Percentiles rank a stretch among this genome's conserved stretches.
Conservation (phyloP, 2,797 vertebrate species). For the Cygnus olor region DNA sequence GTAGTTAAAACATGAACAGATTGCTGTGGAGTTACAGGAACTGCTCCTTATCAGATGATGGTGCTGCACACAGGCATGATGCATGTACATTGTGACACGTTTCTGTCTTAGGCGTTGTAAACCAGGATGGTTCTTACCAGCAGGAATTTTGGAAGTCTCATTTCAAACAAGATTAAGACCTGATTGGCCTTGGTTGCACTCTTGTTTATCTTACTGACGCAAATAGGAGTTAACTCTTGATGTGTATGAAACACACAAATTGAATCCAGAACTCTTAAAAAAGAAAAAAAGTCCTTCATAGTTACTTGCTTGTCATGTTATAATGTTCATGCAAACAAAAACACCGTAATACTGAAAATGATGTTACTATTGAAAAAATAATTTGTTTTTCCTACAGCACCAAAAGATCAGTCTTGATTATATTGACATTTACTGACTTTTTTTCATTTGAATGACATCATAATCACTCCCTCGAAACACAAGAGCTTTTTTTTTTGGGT, state of each 20-base stretch:
- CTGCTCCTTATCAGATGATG: background rate
- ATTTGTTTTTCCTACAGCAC: background rate
- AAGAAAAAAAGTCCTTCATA: background rate
- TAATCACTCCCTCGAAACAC: background rate
- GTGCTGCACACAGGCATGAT: fast-evolving
- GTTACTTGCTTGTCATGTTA: background rate
- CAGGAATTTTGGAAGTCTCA: background rate
- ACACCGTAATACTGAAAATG: background rate
- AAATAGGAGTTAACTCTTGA: background rate
- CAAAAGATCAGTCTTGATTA: background rate
- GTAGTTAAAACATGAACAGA: background rate
- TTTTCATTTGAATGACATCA: background rate
- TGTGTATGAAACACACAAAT: background rate
- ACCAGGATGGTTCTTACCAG: background rate
- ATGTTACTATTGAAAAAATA: background rate
- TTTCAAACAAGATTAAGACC: background rate
- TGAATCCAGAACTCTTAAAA: background rate
- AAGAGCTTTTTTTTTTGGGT: background rate
- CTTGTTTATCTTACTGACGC: background rate
- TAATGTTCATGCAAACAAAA: background rate
- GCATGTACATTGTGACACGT: background rate
- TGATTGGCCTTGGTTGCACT: background rate
- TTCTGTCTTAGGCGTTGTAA: background rate
- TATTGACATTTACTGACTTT: background rate
- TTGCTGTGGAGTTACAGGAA: background rate